phyloP scores from a whole-genome alignment of 1,140 invertebrate genomes.

The Scaptomyza graminum region DNA sequence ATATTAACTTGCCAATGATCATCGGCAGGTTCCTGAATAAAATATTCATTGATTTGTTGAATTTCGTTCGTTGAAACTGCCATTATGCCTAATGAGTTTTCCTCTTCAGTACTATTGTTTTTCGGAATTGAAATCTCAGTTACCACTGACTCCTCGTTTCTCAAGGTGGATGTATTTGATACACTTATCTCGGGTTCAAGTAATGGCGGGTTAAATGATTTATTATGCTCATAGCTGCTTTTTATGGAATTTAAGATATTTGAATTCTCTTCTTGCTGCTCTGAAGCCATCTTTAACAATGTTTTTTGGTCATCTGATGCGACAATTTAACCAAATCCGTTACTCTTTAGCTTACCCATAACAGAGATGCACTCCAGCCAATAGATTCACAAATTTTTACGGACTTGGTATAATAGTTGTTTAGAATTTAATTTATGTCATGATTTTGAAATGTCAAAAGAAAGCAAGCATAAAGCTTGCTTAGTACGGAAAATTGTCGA shows the following conservation, averaged over 20 bases:
- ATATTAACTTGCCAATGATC: background rate
- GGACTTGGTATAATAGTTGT: background rate
- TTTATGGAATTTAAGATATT: constrained; percentile 3
- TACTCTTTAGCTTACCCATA: constrained; percentile 28
- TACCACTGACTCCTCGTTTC: background rate
- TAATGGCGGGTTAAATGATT: too few relatives aligned
- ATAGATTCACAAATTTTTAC: constrained; percentile 24
- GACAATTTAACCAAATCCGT: constrained; percentile 17
- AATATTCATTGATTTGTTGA: background rate
- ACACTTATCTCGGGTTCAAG: background rate
- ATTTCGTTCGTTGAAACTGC: background rate
- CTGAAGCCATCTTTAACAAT: background rate
- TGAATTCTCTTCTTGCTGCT: constrained; percentile 10
- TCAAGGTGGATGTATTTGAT: constrained; percentile 15
- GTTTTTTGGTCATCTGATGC: background rate
- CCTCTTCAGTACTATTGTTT: background rate
- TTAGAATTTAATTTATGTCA: background rate
- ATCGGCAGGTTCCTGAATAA: background rate
- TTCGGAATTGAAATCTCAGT: too few relatives aligned
- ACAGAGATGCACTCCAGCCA: constrained; percentile 19
- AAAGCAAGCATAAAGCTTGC: constrained; percentile 3
- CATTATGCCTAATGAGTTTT: background rate
- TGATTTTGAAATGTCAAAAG: constrained; percentile 1
- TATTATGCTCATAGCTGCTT: constrained; percentile 27
- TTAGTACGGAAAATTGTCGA: background rate